Evolutionary conservation across 2,113 vertebrate species (phyloP).

Genomic region (Mormoops blainvillei): DNA sequence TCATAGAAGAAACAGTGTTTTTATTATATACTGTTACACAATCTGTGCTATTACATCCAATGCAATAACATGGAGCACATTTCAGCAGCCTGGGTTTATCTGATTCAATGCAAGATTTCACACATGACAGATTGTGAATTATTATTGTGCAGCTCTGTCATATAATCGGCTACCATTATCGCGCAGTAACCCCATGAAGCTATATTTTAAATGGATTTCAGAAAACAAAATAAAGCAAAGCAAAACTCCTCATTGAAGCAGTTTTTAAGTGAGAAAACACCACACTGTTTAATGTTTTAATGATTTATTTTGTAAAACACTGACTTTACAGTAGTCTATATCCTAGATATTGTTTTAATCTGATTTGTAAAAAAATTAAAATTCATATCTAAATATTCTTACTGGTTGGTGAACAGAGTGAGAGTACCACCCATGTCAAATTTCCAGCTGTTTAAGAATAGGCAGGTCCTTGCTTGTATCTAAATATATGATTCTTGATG

Average conservation of each 20-base stretch:
- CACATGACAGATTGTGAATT: conserved; percentile 61
- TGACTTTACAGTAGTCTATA: not conserved
- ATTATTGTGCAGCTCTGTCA: conserved; percentile 18
- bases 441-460: not conserved
- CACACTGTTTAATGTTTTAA: not conserved
- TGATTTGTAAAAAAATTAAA: not conserved
- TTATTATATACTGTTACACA: conserved; percentile 6
- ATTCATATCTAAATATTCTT: not conserved
- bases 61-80: not conserved
- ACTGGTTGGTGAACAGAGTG: not conserved
- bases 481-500: not conserved
- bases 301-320: not conserved
- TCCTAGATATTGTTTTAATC: not conserved
- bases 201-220: conserved; percentile 28
- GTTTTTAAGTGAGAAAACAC: not conserved
- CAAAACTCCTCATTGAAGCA: not conserved
- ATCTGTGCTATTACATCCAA: conserved; percentile 35
- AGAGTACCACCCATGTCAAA: not conserved
- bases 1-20: conserved; percentile 10
- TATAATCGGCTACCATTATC: conserved; percentile 21
- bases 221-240: conserved; percentile 29
- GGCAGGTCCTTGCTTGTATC: not conserved
- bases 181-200: not conserved
- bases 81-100: not conserved
- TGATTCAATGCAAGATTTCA: conserved; percentile 50